Evolutionary conservation across 2,888 invertebrate genomes (phyloP).

Genomic region (Ophion costatus): DNA sequence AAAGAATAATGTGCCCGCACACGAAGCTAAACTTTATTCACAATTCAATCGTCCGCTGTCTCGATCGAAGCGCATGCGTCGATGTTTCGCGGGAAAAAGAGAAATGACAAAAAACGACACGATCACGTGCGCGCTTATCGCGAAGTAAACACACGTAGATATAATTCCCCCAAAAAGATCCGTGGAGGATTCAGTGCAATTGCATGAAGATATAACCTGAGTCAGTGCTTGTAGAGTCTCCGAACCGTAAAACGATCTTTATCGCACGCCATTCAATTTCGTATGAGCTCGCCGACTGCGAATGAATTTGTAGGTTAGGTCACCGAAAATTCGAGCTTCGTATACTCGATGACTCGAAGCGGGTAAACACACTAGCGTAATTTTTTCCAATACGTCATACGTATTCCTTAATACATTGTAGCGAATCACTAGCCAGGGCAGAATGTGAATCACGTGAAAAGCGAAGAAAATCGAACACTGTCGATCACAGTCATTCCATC

Average conservation of each 20-base stretch:
- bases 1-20: not conserved
- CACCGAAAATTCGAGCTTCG: not conserved
- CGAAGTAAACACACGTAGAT: not conserved
- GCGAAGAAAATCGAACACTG: slow-evolving; percentile 5
- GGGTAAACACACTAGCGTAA: slow-evolving; percentile 3
- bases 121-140: not conserved
- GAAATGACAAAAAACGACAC: slow-evolving; percentile 8
- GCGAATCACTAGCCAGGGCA: not conserved
- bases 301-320: slow-evolving; percentile 16
- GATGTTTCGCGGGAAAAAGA: slow-evolving; percentile 20
- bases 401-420: slow-evolving; percentile 4
- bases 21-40: not conserved
- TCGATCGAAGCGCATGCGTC: not conserved
- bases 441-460: slow-evolving; percentile 16
- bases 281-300: not conserved
- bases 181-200: not conserved
- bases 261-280: not conserved
- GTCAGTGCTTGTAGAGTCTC: not conserved
- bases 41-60: not conserved
- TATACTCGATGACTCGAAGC: not conserved
- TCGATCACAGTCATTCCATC: not conserved
- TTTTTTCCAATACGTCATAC: not conserved
- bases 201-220: not conserved
- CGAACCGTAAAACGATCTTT: not conserved
- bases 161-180: not conserved